A percentile compares a stretch with the other conserved stretches of the same genome.
Conservation (phyloP, 2,797 vertebrate species). For the Silurus aristotelis region DNA sequence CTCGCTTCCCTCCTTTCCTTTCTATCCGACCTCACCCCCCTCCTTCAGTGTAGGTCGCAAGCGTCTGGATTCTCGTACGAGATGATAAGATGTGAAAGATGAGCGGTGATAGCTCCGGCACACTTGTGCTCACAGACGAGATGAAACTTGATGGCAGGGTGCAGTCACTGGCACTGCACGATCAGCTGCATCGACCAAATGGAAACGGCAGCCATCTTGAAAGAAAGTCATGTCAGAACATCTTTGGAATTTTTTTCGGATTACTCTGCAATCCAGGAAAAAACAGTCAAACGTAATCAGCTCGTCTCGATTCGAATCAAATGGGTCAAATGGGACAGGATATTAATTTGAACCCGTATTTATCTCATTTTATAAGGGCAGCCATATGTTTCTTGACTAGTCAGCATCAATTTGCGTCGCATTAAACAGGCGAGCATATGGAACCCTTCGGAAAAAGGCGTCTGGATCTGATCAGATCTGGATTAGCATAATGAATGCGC, state of each 20-base stretch:
- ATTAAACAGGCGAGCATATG: constrained; percentile 24
- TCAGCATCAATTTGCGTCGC: not conserved
- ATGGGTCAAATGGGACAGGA: not conserved
- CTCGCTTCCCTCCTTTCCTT: not conserved
- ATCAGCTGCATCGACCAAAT: constrained; percentile 71
- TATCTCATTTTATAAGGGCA: not conserved
- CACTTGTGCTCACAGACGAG: constrained; percentile 70
- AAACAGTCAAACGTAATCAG: not conserved
- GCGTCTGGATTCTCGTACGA: constrained; percentile 73
- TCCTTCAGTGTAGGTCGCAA: constrained; percentile 60
- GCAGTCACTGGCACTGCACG: constrained; percentile 56
- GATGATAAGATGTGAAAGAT: constrained; percentile 78
- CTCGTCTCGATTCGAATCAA: not conserved
- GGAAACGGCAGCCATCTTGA: constrained; percentile 58
- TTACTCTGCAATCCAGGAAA: not conserved
- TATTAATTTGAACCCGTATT: not conserved
- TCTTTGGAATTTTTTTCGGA: not conserved
- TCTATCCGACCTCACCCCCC: not conserved
- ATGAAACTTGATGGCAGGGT: constrained; percentile 72
- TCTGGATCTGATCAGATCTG: not conserved
- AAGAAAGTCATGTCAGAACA: not conserved
- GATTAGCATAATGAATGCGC: constrained; percentile 36
- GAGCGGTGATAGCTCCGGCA: constrained; percentile 72
- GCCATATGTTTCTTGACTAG: not conserved
- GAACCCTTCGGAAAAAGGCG: not conserved